Evolutionary conservation across 2,113 vertebrate species (phyloP).

Genomic region (Cranoglanis bouderius): DNA sequence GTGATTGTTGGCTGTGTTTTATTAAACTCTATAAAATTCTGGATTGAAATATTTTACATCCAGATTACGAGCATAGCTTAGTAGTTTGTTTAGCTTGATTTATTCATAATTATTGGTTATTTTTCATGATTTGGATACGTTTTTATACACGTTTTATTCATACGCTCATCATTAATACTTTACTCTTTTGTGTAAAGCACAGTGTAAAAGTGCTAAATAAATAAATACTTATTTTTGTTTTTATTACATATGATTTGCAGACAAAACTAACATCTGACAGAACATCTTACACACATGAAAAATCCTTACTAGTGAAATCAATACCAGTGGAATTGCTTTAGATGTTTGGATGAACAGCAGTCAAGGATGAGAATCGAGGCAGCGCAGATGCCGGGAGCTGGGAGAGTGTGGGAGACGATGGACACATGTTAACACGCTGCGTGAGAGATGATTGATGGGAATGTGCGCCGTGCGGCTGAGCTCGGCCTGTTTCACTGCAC

Average conservation of each 20-base stretch:
- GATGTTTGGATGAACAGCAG: not conserved
- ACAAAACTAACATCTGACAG: not conserved
- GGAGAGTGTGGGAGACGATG: not conserved
- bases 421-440: not conserved
- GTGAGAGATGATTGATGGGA: constrained; percentile 13
- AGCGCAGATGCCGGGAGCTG: not conserved
- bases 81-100: not conserved
- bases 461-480: not conserved
- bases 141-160: not conserved
- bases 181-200: not conserved
- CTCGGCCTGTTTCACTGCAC: not conserved
- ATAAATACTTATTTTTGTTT: not conserved
- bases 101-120: not conserved
- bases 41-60: not conserved
- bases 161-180: not conserved
- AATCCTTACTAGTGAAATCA: not conserved
- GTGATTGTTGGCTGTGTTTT: not conserved
- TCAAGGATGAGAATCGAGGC: not conserved
- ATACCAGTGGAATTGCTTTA: not conserved
- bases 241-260: not conserved
- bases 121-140: not conserved
- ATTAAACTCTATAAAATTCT: not conserved
- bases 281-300: not conserved
- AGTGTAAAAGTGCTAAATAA: not conserved
- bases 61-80: not conserved